Percentiles rank a stretch among this genome's conserved stretches.
Evolutionary conservation across 1,140 invertebrate species (phyloP).

Genomic region (Pachypeltis micranthus): DNA sequence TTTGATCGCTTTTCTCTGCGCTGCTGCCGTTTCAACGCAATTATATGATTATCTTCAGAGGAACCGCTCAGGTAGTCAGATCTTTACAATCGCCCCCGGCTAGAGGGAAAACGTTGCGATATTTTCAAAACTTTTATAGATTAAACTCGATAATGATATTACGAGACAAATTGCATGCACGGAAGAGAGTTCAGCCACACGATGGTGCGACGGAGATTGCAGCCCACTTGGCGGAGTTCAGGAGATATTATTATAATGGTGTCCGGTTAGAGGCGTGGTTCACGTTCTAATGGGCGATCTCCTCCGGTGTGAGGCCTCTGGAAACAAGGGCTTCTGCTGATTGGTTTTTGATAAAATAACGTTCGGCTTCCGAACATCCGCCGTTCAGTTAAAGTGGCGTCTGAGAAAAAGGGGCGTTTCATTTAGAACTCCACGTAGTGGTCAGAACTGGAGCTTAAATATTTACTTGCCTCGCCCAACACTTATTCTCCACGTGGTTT

Average conservation of each 20-base stretch:
- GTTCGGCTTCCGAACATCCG: background rate
- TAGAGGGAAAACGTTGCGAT: background rate
- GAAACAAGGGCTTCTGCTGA: background rate
- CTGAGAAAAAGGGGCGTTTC: background rate
- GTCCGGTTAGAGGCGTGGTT: background rate
- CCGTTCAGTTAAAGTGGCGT: background rate
- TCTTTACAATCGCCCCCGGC: too few species aligned
- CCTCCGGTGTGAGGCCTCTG: background rate
- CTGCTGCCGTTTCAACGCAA: too few species aligned
- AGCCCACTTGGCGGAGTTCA: background rate
- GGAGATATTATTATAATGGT: background rate
- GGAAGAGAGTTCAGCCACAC: background rate
- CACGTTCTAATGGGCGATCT: background rate
- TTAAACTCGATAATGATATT: background rate
- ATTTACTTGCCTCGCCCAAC: too few species aligned
- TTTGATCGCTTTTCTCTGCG: too few species aligned
- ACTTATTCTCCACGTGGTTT: too few species aligned
- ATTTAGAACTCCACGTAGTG: background rate
- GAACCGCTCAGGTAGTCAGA: too few species aligned
- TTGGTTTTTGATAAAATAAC: background rate
- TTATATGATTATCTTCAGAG: too few species aligned
- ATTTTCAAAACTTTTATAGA: background rate
- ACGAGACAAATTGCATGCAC: background rate
- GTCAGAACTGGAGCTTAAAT: background rate
- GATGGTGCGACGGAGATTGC: background rate